Conservation (phyloP, 2,888 invertebrate species). For the Tribolium freemani region DNA sequence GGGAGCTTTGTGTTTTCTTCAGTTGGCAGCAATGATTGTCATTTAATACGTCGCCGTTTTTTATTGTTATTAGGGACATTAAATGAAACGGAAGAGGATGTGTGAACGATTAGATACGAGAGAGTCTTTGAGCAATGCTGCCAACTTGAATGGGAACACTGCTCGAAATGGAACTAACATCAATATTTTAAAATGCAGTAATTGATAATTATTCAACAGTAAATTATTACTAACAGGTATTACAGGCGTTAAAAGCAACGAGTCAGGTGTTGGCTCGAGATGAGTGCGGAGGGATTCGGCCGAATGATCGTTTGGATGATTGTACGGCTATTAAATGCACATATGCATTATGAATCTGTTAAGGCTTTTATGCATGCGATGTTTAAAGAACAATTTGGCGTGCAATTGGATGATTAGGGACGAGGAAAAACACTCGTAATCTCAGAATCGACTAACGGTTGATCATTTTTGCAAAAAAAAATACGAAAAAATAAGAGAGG, state of each 20-base stretch:
- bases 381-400: conserved; percentile 41
- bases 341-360: conserved; percentile 42
- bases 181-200: conserved; percentile 31
- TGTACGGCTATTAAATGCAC: conserved; percentile 38
- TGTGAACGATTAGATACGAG: conserved; percentile 44
- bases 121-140: conserved; percentile 7
- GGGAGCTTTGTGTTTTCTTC: conserved; percentile 13
- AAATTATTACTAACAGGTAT: conserved; percentile 43
- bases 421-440: conserved; percentile 31
- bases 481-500: no score
- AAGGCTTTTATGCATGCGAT: conserved; percentile 42
- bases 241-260: conserved; percentile 30
- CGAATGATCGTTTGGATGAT: conserved; percentile 8
- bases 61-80: conserved; percentile 29
- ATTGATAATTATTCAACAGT: conserved; percentile 44
- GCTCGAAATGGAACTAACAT: not conserved
- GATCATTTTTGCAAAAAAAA: conserved; percentile 28
- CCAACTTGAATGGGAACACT: conserved; percentile 14
- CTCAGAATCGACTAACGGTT: conserved; percentile 37
- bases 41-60: conserved; percentile 28
- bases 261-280: not conserved
- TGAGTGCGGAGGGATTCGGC: not conserved
- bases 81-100: conserved; percentile 43
- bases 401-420: conserved; percentile 36
- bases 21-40: conserved; percentile 29